Evolutionary conservation across 2,797 vertebrate genomes (phyloP), one percentile per base, ranked within the genome.

Genomic region (Onychomys arenicola): DNA sequence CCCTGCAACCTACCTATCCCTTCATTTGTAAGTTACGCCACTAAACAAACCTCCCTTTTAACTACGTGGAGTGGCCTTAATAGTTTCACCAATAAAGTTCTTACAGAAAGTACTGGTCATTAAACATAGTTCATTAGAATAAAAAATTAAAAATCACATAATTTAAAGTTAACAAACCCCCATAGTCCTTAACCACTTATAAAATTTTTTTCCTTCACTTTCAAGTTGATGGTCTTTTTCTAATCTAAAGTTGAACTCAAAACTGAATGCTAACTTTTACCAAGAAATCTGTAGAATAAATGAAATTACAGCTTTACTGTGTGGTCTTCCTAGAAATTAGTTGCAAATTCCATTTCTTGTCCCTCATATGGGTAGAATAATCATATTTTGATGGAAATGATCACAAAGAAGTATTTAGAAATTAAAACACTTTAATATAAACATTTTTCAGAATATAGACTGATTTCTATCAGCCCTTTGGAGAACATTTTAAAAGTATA

Each of bases 401-500:
- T 69, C 80, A 95, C 78, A 91, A 96, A 90, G 82, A 59, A 89
- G 8, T 85, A 81, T 34, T 21, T 84, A 97, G 78, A 97, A 97
- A 96, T 96, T 91, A 92, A 93, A 96, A 93, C 43, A 91, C 83
- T 98, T 98, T 97, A 98, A 96, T 98, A 96, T 92, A 96, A 97
- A 97, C 90, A 81, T 92, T 97, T 77, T 97, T 90, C 95, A 97
- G 96, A 97, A 97, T 97, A 96, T 92, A 97, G 81, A 93, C 40
- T 94, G 92, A 92, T 77, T 96, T 94, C 93, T 94, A 87, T 89
- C 88, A 95, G 90, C 67, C 52, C 86, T 96, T 95, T 96, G 75
- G 34, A 97, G 71, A 97, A 43, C 65, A 83, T 94, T 97, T 95
- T 61, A 88, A 97, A 97, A 96, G 93, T 96, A 97, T 96, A 91